Conservation (phyloP, 2,888 invertebrate genomes). For the Diogma glabrata region DNA sequence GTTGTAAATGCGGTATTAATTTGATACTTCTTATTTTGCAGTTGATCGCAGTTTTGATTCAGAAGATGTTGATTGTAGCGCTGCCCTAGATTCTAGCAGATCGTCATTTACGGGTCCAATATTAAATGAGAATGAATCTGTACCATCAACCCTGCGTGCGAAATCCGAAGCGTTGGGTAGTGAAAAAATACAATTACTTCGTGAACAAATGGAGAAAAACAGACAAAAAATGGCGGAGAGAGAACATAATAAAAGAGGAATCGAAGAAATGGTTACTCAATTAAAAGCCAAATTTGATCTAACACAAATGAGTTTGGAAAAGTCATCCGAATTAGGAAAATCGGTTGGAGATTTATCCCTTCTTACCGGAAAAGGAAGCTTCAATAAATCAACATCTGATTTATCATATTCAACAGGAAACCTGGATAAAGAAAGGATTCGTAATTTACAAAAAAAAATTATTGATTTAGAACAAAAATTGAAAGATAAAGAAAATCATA, state of each 20-base stretch:
- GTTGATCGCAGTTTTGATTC: no score
- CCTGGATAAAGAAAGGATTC: conserved; percentile 26
- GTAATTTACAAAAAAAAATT: conserved; percentile 8
- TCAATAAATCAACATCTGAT: conserved; percentile 28
- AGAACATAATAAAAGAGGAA: conserved; percentile 39
- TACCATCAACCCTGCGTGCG: conserved; percentile 3
- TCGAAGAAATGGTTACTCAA: conserved; percentile 42
- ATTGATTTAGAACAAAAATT: conserved; percentile 28
- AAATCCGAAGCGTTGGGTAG: conserved; percentile 35
- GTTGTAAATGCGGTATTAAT: no score
- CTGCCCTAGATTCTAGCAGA: no score
- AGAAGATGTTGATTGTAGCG: no score
- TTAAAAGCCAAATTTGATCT: conserved; percentile 43
- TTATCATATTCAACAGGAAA: conserved; percentile 26
- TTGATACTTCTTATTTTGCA: no score
- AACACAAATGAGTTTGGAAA: conserved; percentile 33
- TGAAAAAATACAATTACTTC: conserved; percentile 41
- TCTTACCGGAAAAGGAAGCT: conserved; percentile 24
- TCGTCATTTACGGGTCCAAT: no score
- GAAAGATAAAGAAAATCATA: conserved; percentile 24
- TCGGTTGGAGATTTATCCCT: conserved; percentile 33
- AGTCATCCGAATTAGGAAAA: conserved; percentile 30
- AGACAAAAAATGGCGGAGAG: conserved; percentile 42
- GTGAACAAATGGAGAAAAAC: conserved; percentile 43
- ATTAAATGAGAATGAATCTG: no score